Conservation (phyloP, 2,888 invertebrate genomes). For the Ennomos quercinarius region DNA sequence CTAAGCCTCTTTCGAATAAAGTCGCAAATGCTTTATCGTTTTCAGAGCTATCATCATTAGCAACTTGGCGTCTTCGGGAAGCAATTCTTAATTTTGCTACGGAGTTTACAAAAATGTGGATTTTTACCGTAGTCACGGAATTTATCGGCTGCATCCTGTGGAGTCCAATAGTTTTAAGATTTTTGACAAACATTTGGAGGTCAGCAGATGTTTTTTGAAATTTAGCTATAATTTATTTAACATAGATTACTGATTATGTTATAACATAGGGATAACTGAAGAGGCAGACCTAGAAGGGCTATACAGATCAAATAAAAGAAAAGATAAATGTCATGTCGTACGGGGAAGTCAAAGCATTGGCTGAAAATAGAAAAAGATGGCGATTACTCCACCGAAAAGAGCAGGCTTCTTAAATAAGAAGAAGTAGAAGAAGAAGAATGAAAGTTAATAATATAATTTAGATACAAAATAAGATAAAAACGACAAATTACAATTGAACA, state of each 20-base stretch:
- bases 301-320: too few relatives aligned
- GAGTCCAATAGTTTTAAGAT: conserved; percentile 51
- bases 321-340: too few relatives aligned
- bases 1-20: conserved; percentile 46
- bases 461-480: too few relatives aligned
- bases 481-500: too few relatives aligned
- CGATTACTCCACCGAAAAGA: too few relatives aligned
- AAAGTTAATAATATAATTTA: too few relatives aligned
- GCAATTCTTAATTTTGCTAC: conserved; percentile 72
- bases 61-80: conserved; percentile 37
- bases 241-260: conserved; percentile 25
- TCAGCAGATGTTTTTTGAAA: conserved; percentile 49
- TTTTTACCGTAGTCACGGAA: conserved; percentile 75
- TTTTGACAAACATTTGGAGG: conserved; percentile 48
- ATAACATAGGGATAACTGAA: too few relatives aligned
- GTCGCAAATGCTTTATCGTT: conserved; percentile 48
- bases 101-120: conserved; percentile 73
- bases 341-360: too few relatives aligned
- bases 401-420: too few relatives aligned
- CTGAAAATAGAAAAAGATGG: too few relatives aligned
- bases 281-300: too few relatives aligned
- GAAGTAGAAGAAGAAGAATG: too few relatives aligned
- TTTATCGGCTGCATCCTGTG: conserved; percentile 66
- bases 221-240: conserved; percentile 30
- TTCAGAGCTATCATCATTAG: conserved; percentile 55